These are phyloP conservation scores for Eristalis intricaria DNA, from an alignment of 2,888 invertebrate species.

Conservation along the genomic window DNA sequence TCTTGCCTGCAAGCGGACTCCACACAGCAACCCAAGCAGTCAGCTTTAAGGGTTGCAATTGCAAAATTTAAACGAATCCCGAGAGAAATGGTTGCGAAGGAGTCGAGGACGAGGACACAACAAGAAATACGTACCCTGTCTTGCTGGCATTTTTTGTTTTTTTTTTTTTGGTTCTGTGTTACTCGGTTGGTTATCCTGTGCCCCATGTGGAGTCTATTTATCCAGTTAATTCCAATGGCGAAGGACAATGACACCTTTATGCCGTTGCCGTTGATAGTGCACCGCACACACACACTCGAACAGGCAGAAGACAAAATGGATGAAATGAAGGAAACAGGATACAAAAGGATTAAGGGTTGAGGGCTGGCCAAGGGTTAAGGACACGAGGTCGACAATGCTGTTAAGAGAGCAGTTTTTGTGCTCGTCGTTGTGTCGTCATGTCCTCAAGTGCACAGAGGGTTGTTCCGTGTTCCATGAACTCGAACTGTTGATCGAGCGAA, in stretches of 20 bases:
- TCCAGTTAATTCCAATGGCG: slow-evolving; percentile 48
- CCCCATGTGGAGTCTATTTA: slow-evolving; percentile 45
- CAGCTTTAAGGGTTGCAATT: slow-evolving; percentile 51
- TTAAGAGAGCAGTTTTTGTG: slow-evolving; percentile 29
- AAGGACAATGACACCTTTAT: slow-evolving; percentile 67
- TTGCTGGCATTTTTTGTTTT: not conserved
- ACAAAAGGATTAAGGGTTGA: slow-evolving; percentile 35
- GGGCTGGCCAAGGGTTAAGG: slow-evolving; percentile 66
- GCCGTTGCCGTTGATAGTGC: slow-evolving; percentile 18
- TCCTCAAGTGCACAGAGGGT: not conserved
- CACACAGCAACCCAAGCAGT: not conserved
- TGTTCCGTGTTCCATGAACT: slow-evolving; percentile 48
- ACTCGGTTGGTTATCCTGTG: slow-evolving; percentile 23
- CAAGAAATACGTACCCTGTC: slow-evolving; percentile 27
- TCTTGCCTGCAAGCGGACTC: not conserved
- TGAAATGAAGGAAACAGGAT: slow-evolving; percentile 3
- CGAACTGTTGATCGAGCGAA: slow-evolving; percentile 47
- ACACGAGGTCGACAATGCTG: slow-evolving; percentile 45
- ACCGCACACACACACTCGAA: slow-evolving; percentile 30
- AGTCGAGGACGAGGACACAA: slow-evolving; percentile 13
- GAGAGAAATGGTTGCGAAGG: not conserved
- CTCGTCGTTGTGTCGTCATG: slow-evolving; percentile 12
- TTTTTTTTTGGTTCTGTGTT: not conserved
- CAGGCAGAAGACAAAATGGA: not conserved
- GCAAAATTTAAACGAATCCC: slow-evolving; percentile 24